Conservation (phyloP, 2,888 invertebrate species). For the Synergus itoensis region DNA sequence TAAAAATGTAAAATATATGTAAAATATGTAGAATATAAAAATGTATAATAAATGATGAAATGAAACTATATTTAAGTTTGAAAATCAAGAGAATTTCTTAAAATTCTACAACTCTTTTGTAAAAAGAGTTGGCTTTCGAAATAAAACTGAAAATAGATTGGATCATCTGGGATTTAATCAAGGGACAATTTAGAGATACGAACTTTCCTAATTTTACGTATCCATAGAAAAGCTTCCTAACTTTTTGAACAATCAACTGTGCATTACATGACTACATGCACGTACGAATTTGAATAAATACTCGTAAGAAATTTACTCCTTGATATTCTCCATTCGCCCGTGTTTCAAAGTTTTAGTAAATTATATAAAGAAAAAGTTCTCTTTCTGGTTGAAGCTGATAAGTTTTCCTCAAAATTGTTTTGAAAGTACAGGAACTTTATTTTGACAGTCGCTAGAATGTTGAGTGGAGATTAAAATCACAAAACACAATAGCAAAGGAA, state of each 20-base stretch:
- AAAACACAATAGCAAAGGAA: not conserved
- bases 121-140: not conserved
- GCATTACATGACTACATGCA: not conserved
- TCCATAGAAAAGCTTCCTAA: constrained; percentile 1
- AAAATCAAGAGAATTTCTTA: not conserved
- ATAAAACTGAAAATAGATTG: not conserved
- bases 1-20: no score
- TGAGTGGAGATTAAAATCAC: not conserved
- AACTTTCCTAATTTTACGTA: constrained; percentile 27
- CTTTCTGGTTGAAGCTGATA: not conserved
- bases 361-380: not conserved
- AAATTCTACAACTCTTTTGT: not conserved
- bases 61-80: not conserved
- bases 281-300: constrained; percentile 11
- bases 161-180: not conserved
- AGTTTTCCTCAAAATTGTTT: not conserved
- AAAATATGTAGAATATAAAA: no score
- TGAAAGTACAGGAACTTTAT: not conserved
- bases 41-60: not conserved
- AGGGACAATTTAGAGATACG: not conserved
- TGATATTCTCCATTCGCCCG: constrained; percentile 8
- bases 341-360: constrained; percentile 23
- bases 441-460: not conserved
- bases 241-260: constrained; percentile 17
- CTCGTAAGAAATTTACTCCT: not conserved